phyloP scores from a whole-genome alignment of 2,888 invertebrate species.

The Andrena bucephala region DNA sequence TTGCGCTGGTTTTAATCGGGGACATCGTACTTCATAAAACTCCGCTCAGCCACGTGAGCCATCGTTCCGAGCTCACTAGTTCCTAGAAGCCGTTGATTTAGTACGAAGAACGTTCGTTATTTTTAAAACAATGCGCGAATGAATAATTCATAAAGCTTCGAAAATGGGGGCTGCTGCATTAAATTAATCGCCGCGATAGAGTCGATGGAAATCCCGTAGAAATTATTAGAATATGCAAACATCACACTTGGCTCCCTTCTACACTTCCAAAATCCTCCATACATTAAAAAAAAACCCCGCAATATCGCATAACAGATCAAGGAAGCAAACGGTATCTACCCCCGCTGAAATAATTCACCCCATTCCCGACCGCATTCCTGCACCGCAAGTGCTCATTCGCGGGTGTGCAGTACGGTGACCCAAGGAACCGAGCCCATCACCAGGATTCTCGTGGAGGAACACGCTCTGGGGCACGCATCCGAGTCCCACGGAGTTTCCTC shows the following conservation, averaged over 20 bases:
- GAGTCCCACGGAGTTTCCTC: slow-evolving; percentile 47
- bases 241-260: no score
- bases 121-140: slow-evolving; percentile 35
- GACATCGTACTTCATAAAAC: slow-evolving; percentile 66
- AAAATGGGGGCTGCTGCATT: not conserved
- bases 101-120: slow-evolving; percentile 15
- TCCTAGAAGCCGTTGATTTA: slow-evolving; percentile 51
- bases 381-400: no score
- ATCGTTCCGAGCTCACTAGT: slow-evolving; percentile 39
- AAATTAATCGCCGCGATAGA: not conserved
- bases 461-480: slow-evolving; percentile 5
- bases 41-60: slow-evolving; percentile 36
- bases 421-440: not conserved
- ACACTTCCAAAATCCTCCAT: no score
- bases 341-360: no score
- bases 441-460: not conserved
- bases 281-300: no score
- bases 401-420: not conserved
- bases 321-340: no score
- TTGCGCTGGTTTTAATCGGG: slow-evolving; percentile 68
- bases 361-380: no score
- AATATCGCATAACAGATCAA: no score
- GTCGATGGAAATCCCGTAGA: no score
- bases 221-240: no score
- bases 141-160: slow-evolving; percentile 24